Conservation (phyloP, 2,888 invertebrate species). For the Pollenia griseotomentosa region DNA sequence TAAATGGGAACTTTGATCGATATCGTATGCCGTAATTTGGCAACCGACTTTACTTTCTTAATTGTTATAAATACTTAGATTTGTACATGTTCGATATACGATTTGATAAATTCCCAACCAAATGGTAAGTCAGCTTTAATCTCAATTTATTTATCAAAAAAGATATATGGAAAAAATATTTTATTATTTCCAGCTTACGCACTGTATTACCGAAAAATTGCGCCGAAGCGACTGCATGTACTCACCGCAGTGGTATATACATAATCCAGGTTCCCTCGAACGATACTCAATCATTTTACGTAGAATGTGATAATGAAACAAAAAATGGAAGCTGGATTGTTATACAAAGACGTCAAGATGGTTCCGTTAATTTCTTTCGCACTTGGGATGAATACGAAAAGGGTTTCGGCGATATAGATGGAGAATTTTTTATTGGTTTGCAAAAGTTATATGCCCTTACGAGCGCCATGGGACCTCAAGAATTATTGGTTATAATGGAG, state of each 20-base stretch:
- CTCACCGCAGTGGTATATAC: slow-evolving; percentile 30
- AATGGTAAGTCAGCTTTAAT: no score
- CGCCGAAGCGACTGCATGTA: slow-evolving; percentile 36
- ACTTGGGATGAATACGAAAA: slow-evolving; percentile 87
- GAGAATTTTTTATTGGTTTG: slow-evolving; percentile 90
- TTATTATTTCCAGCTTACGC: background rate
- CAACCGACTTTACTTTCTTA: no score
- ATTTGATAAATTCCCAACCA: no score
- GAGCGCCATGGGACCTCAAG: slow-evolving; percentile 83
- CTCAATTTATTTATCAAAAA: no score
- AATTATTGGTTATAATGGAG: slow-evolving; percentile 87
- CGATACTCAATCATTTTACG: slow-evolving; percentile 2
- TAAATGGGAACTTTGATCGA: no score
- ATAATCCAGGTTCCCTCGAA: background rate
- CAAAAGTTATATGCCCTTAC: slow-evolving; percentile 87
- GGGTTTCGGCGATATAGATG: slow-evolving; percentile 88
- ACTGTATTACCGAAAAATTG: slow-evolving; percentile 17
- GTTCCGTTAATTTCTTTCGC: slow-evolving; percentile 87
- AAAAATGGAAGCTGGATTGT: slow-evolving; percentile 88
- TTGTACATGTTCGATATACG: no score
- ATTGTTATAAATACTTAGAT: no score
- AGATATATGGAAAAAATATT: no score
- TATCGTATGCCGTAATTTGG: no score
- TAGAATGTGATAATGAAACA: slow-evolving; percentile 25
- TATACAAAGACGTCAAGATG: slow-evolving; percentile 88